Percentiles rank a stretch among this genome's conserved stretches.
Evolutionary conservation across 2,888 invertebrate species (phyloP).

Genomic region (Chrysina gloriosa): DNA sequence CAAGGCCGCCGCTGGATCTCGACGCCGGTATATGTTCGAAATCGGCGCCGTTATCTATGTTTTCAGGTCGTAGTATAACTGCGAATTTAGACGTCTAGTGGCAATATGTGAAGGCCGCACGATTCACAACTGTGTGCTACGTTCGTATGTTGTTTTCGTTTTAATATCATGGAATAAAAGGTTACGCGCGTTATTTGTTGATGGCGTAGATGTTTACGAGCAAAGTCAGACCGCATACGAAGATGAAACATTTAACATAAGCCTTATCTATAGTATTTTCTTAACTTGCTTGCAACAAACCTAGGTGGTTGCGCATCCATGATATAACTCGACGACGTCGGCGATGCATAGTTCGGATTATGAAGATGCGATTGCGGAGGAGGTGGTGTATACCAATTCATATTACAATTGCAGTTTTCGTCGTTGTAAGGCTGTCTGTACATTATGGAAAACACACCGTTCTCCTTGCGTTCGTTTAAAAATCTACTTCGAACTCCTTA

Average conservation of each 20-base stretch:
- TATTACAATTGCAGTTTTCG: constrained; percentile 46
- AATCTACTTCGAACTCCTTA: neutral
- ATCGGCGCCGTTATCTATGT: constrained; percentile 45
- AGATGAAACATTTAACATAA: constrained; percentile 12
- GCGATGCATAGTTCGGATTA: constrained; percentile 7
- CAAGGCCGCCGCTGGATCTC: constrained; percentile 42
- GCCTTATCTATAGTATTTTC: constrained; percentile 3
- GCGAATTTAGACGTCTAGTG: constrained; percentile 43
- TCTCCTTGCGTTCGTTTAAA: constrained; percentile 10
- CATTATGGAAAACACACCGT: constrained; percentile 30
- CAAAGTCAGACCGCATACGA: constrained; percentile 16
- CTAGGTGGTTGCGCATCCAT: constrained; percentile 58
- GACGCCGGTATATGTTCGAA: constrained; percentile 36
- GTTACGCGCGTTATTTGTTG: constrained; percentile 41
- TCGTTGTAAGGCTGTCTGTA: constrained; percentile 39
- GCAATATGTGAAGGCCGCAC: constrained; percentile 50
- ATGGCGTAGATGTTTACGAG: constrained; percentile 29
- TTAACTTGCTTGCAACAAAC: constrained; percentile 53
- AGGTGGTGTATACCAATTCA: constrained; percentile 52
- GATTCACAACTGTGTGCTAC: constrained; percentile 40
- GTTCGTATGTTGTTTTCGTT: constrained; percentile 30
- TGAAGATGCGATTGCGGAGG: constrained; percentile 42
- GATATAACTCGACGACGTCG: constrained; percentile 51
- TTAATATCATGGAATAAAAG: constrained; percentile 33
- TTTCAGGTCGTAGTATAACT: constrained; percentile 49